phyloP scores from a whole-genome alignment of 2,113 vertebrate species.

The Perca fluviatilis region DNA sequence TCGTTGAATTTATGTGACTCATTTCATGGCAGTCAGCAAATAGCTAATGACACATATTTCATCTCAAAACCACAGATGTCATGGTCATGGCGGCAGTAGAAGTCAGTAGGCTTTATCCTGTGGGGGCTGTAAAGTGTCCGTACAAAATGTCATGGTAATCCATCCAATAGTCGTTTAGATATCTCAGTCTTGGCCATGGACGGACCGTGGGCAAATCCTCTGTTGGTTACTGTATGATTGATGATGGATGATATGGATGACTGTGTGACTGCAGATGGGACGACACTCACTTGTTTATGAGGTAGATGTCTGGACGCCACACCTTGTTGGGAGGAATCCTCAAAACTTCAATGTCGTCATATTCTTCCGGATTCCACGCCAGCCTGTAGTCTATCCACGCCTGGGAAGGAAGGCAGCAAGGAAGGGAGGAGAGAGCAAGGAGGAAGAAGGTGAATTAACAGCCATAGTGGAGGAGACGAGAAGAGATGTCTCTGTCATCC shows the following conservation, averaged over 20 bases:
- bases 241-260: neutral
- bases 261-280: neutral
- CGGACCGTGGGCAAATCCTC: neutral
- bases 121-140: neutral
- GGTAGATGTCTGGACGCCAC: slow-evolving; percentile 92
- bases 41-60: neutral
- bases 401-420: slow-evolving; percentile 62
- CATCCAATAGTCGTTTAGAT: no score
- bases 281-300: slow-evolving; percentile 90
- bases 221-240: neutral
- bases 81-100: neutral
- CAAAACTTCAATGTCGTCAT: slow-evolving; percentile 85
- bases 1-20: neutral
- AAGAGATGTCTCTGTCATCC: slow-evolving; percentile 17
- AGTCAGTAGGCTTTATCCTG: neutral
- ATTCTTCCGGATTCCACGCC: slow-evolving; percentile 86
- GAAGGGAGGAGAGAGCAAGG: neutral
- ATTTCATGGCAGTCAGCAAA: neutral
- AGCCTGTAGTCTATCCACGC: slow-evolving; percentile 91
- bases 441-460: neutral
- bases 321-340: slow-evolving; percentile 85
- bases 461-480: neutral
- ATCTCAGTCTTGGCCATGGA: no score
- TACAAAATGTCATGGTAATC: neutral
- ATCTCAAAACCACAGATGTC: neutral